Conservation (phyloP, 2,888 invertebrate genomes). For the Lasioglossum zephyrum region DNA sequence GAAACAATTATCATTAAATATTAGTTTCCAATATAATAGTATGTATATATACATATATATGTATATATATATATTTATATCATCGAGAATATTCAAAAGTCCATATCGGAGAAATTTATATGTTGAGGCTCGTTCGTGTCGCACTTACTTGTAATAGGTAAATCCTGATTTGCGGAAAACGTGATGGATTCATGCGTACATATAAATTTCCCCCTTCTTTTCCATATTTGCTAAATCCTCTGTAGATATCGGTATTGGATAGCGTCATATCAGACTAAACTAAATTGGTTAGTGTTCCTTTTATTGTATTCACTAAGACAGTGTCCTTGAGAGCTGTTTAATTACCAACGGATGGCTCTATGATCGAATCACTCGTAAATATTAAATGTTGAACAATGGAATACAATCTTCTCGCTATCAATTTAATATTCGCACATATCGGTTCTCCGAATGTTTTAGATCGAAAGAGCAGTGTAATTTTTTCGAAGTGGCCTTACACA, state of each 20-base stretch:
- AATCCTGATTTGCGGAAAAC: slow-evolving; percentile 1
- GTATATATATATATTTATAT: neutral
- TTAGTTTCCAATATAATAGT: slow-evolving; percentile 18
- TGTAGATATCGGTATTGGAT: neutral
- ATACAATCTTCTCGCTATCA: neutral
- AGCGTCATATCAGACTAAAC: neutral
- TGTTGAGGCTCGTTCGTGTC: slow-evolving; percentile 17
- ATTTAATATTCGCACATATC: neutral
- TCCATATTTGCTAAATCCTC: slow-evolving; percentile 2
- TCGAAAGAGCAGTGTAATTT: neutral
- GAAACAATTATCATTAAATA: slow-evolving; percentile 26
- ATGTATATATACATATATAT: neutral
- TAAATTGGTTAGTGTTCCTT: neutral
- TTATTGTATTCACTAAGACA: neutral
- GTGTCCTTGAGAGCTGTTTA: neutral
- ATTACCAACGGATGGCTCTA: neutral
- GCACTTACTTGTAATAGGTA: neutral
- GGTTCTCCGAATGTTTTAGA: neutral
- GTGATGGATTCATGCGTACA: slow-evolving; percentile 36
- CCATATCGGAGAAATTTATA: slow-evolving; percentile 26
- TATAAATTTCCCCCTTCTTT: slow-evolving; percentile 3
- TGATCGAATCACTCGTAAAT: neutral
- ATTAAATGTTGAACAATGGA: neutral
- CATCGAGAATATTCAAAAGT: slow-evolving; percentile 23
- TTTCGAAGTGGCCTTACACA: neutral